A percentile compares a stretch with the other conserved stretches of the same genome.
phyloP scores from a whole-genome alignment of 1,140 invertebrate genomes.

The Trachymyrmex septentrionalis region DNA sequence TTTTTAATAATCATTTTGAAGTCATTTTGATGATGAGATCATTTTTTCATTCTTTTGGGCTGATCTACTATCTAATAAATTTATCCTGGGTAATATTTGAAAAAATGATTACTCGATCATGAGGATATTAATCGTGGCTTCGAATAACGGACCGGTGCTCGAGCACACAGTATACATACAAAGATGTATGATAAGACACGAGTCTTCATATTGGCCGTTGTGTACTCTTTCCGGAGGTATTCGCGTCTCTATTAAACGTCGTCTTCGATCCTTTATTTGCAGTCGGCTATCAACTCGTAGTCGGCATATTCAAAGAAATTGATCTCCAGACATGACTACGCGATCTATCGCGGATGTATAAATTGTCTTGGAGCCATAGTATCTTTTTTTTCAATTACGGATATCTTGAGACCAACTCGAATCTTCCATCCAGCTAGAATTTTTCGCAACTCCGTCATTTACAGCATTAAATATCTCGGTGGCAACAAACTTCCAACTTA shows the following conservation, averaged over 20 bases:
- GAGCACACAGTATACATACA: background rate
- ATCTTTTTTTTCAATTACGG: background rate
- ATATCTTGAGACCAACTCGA: background rate
- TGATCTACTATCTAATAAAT: background rate
- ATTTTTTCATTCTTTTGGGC: background rate
- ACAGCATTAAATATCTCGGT: conserved; percentile 21
- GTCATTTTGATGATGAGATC: too few relatives aligned
- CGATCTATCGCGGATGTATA: conserved; percentile 38
- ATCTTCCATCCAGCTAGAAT: background rate
- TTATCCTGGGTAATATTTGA: background rate
- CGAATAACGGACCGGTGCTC: background rate
- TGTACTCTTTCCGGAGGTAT: background rate
- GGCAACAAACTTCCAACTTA: conserved; percentile 1
- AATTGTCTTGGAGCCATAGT: background rate
- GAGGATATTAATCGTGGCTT: conserved; percentile 9
- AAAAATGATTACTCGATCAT: background rate
- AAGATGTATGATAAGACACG: conserved; percentile 54
- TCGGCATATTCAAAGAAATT: background rate
- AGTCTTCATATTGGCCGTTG: conserved; percentile 18
- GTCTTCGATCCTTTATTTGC: conserved; percentile 26
- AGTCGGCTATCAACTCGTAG: conserved; percentile 3
- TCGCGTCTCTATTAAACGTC: conserved; percentile 40
- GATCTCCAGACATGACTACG: background rate
- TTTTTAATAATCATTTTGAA: too few relatives aligned
- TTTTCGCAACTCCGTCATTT: conserved; percentile 28